Evolutionary conservation across 2,888 invertebrate genomes (phyloP), one percentile per base, ranked within the genome.

Genomic region (Diogma glabrata): DNA sequence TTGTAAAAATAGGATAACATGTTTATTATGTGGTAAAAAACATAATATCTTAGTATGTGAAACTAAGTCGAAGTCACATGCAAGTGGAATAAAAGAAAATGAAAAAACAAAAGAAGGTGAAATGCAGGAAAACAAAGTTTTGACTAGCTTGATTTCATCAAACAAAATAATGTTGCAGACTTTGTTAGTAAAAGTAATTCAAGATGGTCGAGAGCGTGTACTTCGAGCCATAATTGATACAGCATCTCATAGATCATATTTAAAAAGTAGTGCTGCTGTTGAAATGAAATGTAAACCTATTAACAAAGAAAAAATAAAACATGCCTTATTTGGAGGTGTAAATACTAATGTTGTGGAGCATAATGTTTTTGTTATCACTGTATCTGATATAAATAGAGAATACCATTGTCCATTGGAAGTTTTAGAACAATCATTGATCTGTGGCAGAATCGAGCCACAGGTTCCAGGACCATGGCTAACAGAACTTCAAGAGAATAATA

Each of bases 211-310:
- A 12, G 33, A 33, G 14, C 12, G 33, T n/a, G 14, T 33, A n/a
- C 12, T 33, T n/a, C 12, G 33, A 33, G 33, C 33, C 12, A 33
- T 33, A n/a, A 33, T 33, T 33, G 33, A 33, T 33, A 33, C 33
- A 14, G 52, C 51, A 7, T 55, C 53, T 9, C 55, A 55, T 30
- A 45, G 50, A 23, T 55, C 52, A 30, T 55, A 55, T 49, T 45
- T 55, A 38, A 38, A 24, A 19, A 28, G 50, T 23, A 47, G 51
- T 14, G 24, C 50, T 7, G 54, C 55, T 3, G 47, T 40, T 17
- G 48, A 46, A 19, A 47, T 57, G 30, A 47, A 40, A 26, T 55
- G 38, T 43, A 17, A 10, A 16, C 23, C 38, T 22, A 10, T 33
- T 26, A 28, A 51, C 14, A 38, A 51, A 24, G 36, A 51, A 46